Evolutionary conservation across 2,113 vertebrate species (phyloP), one percentile per base, ranked within the genome.

Genomic region (Malaclemys terrapin): DNA sequence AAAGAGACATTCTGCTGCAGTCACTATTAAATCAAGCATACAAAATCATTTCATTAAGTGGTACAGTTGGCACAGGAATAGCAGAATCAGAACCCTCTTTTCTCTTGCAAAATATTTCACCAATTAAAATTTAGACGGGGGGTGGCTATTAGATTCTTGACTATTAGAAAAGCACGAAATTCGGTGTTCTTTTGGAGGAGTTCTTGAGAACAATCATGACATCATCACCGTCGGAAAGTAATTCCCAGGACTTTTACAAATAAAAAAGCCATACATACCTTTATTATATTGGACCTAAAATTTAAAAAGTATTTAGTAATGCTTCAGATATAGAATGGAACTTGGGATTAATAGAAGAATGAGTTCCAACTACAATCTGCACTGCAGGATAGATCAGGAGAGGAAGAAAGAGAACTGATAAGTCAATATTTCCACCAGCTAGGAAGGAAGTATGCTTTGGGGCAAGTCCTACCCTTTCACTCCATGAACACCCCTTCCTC

Each of bases 81-180:
- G 19, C 76, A 56, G 35, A 79, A 82, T 85, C 38, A 79, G 31
- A 85, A 62, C 75, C 75, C 12, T 47, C 47, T 89, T 42, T 62
- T 16, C 84, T 65, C 35, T 25, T 94, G 78, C 24, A 17, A 80
- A 56, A 14, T 76, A 88, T 86, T 89, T 84, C 84, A 84, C 83
- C 5, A 38, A 1, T 27, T 69, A 62, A 84, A 53, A 29, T 57
- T 47, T 62, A 52, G 3, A 93, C 79, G 57, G 50, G 49, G 47
- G 16, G 38, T 49, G 27, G 6, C 31, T 89, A 75, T 75, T 35
- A 29, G 85, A 54, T 72, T 16, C 31, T 84, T 72, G 38, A 12
- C 47, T 88, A 52, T 65, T 35, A 91, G 84, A 80, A 90, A 76
- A 49, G 0, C 25, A 75, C 20, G 2, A 38, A 72, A 13, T 82